phyloP scores from a whole-genome alignment of 2,888 invertebrate species.

The Drosophila formosana region DNA sequence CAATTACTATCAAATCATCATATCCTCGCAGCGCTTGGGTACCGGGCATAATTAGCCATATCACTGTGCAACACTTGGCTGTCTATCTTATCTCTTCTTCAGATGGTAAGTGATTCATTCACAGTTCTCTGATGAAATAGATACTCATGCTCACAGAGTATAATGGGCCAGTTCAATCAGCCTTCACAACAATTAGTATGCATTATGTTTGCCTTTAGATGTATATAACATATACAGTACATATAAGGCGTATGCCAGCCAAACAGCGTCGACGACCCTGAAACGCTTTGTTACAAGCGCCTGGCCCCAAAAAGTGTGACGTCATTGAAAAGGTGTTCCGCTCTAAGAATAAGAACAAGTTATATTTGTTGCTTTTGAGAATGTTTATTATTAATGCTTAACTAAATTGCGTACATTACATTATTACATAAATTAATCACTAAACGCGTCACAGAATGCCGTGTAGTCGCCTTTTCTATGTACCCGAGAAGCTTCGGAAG shows the following conservation, averaged over 20 bases:
- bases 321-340: slow-evolving; percentile 54
- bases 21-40: neutral
- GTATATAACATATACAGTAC: slow-evolving; percentile 5
- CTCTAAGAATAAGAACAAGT: slow-evolving; percentile 49
- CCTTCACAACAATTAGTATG: slow-evolving; percentile 65
- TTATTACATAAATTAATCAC: slow-evolving; percentile 56
- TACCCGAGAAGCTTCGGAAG: slow-evolving; percentile 81
- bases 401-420: slow-evolving; percentile 71
- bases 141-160: neutral
- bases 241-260: slow-evolving; percentile 6
- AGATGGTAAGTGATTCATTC: slow-evolving; percentile 30
- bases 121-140: slow-evolving; percentile 36
- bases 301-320: slow-evolving; percentile 45
- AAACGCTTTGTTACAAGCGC: slow-evolving; percentile 40
- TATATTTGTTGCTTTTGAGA: slow-evolving; percentile 29
- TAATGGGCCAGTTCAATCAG: slow-evolving; percentile 35
- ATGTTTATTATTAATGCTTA: slow-evolving; percentile 65
- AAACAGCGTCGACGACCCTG: slow-evolving; percentile 35
- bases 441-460: slow-evolving; percentile 33
- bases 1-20: neutral
- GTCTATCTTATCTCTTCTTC: slow-evolving; percentile 39
- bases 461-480: slow-evolving; percentile 52
- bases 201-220: slow-evolving; percentile 43
- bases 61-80: neutral
- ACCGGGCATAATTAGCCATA: slow-evolving; percentile 1